Base-by-base conservation (phyloP, 1,140 invertebrate genomes). In the Paraescarpia echinospica region DNA sequence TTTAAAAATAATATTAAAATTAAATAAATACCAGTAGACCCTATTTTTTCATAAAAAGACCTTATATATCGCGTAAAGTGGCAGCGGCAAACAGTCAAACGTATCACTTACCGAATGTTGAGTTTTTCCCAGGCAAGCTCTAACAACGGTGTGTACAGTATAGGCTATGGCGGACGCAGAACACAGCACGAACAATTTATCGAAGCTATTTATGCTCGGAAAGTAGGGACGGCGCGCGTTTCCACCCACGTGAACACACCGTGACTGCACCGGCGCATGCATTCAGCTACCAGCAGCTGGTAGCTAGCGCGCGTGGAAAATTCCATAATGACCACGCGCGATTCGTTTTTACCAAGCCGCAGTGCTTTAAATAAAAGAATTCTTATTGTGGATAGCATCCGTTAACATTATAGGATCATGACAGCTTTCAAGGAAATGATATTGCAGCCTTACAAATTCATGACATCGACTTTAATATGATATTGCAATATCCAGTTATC, bases 401-500 rank as follows among this genome's bases (percentile, higher is more conserved):
- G 59, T 77, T 77, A 77, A 77, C 59, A 77, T 22, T 4, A 77
- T 77, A 77, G 59, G 59, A 77, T 77, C 59, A 77, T 77, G 59
- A 31, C 59, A 77, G 59, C 9, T 18, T 77, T 77, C 59, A 31
- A 27, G 27, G 4, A 77, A 77, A 77, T 77, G 59, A 31, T 4
- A 31, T 18, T 27, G 59, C 59, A 77, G 2, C 59, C 59, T 2
- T 77, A 77, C 59, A 77, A 0, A 77, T 77, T 12, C 59, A 77
- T 77, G 59, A 77, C 14, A 27, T 77, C 59, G 59, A 77, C 59
- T 77, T 41, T 6, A 6, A 41, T 41, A 41, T 12, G 41, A 41
- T 41, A 77, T 77, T 77, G 59, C 59, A 77, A 77, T 77, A 77
- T 77, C 59, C 59, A 77, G 59, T 77, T 77, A 77, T 77, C 59